A percentile compares a stretch with the other conserved stretches of the same genome.
phyloP scores from a whole-genome alignment of 1,140 invertebrate species.

The Druon quercuslanigerum region DNA sequence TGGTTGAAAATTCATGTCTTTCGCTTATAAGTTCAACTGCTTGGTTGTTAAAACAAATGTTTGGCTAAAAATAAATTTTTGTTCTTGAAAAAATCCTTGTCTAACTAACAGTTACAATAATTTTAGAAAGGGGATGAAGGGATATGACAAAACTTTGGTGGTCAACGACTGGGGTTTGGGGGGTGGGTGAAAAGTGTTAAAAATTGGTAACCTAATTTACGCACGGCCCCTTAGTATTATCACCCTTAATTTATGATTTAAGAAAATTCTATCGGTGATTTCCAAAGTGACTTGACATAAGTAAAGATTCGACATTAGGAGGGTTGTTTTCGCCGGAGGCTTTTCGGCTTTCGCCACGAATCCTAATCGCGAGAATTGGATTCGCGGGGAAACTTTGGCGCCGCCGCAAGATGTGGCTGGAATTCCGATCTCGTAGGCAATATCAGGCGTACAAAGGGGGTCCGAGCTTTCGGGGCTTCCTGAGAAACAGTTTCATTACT shows the following conservation, averaged over 20 bases:
- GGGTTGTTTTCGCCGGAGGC: not conserved
- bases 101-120: too few relatives aligned
- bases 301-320: conserved; percentile 17
- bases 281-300: conserved; percentile 2
- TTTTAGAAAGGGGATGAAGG: too few relatives aligned
- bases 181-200: too few relatives aligned
- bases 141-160: too few relatives aligned
- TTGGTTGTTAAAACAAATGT: too few relatives aligned
- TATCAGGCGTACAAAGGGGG: conserved; percentile 55
- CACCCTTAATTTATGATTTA: not conserved
- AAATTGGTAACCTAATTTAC: not conserved
- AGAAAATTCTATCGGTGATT: not conserved
- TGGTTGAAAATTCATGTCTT: too few relatives aligned
- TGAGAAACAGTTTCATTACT: conserved; percentile 61
- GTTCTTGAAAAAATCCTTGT: too few relatives aligned
- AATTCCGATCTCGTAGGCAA: conserved; percentile 58
- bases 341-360: conserved; percentile 47
- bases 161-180: too few relatives aligned
- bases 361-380: conserved; percentile 56
- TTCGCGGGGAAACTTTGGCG: conserved; percentile 53
- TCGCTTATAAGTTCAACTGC: too few relatives aligned
- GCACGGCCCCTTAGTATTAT: too few relatives aligned
- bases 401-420: conserved; percentile 41
- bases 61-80: too few relatives aligned
- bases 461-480: conserved; percentile 55